Base-by-base conservation (phyloP, 2,113 vertebrate genomes). In the Progne subis region DNA sequence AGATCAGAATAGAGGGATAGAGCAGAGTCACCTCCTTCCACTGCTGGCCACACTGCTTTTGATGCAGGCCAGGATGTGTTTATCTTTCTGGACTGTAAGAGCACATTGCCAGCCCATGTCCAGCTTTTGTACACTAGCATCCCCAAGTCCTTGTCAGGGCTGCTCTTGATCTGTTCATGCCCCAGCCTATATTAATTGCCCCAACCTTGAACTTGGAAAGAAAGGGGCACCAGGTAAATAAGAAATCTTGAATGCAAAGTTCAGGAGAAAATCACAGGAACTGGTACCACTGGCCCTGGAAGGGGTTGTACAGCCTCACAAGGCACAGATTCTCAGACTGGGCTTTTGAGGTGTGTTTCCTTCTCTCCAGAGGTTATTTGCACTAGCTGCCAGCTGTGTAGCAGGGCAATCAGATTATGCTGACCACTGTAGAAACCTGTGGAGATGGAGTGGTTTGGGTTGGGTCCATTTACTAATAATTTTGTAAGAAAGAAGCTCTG, bases 401-500 rank as follows among this genome's bases (percentile, higher is more conserved):
- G 55, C n/a, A 50, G 6, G 29, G 50, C 1, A 15, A 12, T 55
- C 2, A 4, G 34, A 52, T 86, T 67, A 49, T 81, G 59, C 34
- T 80, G 60, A 47, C 60, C 43, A 15, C 50, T 82, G 39, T 25
- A 77, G 63, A 90, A 88, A 88, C 39, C 59, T 71, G 32, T 78
- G 60, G 89, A 32, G 68, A 67, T 55, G 32, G 34, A 77, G 21
- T 67, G 68, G 20, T 59, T 83, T 69, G 32, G 23, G 23, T 16
- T 83, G 82, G 55, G 71, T 81, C 76, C 14, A 34, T 77, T 77
- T 90, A 77, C 88, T 92, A 88, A 77, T 90, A 76, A 86, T 78
- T 84, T 86, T 47, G 43, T 19, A 90, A 93, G 60, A 92, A 82
- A 94, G 65, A 78, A 53, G 46, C 76, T 65, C 68, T 93, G n/a